Percentiles rank a stretch among this genome's conserved stretches.
phyloP scores from a whole-genome alignment of 2,113 vertebrate species.

The Tamias sibiricus region DNA sequence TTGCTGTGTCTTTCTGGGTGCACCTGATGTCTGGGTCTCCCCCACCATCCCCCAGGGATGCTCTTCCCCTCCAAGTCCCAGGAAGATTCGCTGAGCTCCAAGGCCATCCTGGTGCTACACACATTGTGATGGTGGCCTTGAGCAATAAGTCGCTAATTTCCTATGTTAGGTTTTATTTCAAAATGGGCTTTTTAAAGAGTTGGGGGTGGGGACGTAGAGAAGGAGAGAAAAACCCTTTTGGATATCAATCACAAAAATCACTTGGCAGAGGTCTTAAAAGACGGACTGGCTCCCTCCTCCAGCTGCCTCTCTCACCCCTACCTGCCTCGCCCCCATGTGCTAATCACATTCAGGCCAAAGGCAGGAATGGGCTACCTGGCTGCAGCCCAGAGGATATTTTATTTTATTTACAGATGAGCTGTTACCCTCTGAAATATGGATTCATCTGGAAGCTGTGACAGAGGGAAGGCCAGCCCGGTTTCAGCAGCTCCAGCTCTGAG shows the following conservation, averaged over 20 bases:
- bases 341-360: conserved; percentile 79
- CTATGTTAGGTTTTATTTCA: conserved; percentile 27
- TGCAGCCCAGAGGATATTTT: conserved; percentile 85
- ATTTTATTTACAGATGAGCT: conserved; percentile 85
- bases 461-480: conserved; percentile 58
- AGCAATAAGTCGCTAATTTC: conserved; percentile 27
- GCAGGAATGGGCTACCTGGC: conserved; percentile 66
- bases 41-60: too few species aligned
- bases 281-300: neutral
- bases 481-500: conserved; percentile 45
- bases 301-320: neutral
- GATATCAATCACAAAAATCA: conserved; percentile 50
- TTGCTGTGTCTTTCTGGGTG: neutral
- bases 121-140: neutral
- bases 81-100: neutral
- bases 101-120: neutral
- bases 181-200: conserved; percentile 56
- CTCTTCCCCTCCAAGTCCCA: neutral
- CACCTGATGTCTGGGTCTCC: neutral
- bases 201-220: neutral
- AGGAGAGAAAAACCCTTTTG: neutral
- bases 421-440: conserved; percentile 75
- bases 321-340: neutral
- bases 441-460: conserved; percentile 77
- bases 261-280: conserved; percentile 11